These are phyloP conservation scores for Oxytorus armatus DNA, from an alignment of 2,888 invertebrate species.

Conservation along the genomic window DNA sequence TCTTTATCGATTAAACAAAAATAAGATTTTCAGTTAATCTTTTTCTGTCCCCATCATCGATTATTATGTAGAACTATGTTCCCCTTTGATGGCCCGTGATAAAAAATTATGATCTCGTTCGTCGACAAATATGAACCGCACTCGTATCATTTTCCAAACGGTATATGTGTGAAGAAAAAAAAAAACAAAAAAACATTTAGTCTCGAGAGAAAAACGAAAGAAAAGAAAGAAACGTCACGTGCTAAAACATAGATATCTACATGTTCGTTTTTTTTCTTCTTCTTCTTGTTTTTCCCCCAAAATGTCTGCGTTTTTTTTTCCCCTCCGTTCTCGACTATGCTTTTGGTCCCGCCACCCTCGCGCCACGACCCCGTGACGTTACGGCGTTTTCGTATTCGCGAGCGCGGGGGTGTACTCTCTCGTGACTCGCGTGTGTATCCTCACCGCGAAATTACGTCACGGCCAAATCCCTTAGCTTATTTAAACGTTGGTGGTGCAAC, in stretches of 20 bases:
- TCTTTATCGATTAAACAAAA: too few species aligned
- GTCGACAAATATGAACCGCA: neutral
- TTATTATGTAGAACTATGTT: too few species aligned
- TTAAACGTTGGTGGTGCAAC: slow-evolving; percentile 64
- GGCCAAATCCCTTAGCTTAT: slow-evolving; percentile 69
- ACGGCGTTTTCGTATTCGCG: slow-evolving; percentile 47
- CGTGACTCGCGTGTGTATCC: slow-evolving; percentile 31
- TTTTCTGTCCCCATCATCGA: too few species aligned
- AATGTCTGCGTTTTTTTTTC: slow-evolving; percentile 60
- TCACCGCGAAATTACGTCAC: slow-evolving; percentile 68
- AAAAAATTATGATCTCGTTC: too few species aligned
- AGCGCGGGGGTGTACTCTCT: too few species aligned
- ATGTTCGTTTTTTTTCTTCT: too few species aligned
- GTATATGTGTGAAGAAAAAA: too few species aligned
- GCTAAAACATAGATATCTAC: slow-evolving; percentile 8
- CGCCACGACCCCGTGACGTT: too few species aligned
- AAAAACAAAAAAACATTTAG: neutral
- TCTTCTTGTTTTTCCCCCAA: slow-evolving; percentile 11
- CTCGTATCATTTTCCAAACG: slow-evolving; percentile 15
- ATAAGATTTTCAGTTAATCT: too few species aligned
- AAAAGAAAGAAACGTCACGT: slow-evolving; percentile 9
- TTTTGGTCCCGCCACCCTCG: slow-evolving; percentile 8
- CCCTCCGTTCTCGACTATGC: slow-evolving; percentile 42
- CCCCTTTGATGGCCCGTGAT: too few species aligned
- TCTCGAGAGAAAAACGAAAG: slow-evolving; percentile 7